Percentiles rank a stretch among this genome's conserved stretches.
Conservation (phyloP, 2,113 vertebrate genomes). For the Strix aluco region DNA sequence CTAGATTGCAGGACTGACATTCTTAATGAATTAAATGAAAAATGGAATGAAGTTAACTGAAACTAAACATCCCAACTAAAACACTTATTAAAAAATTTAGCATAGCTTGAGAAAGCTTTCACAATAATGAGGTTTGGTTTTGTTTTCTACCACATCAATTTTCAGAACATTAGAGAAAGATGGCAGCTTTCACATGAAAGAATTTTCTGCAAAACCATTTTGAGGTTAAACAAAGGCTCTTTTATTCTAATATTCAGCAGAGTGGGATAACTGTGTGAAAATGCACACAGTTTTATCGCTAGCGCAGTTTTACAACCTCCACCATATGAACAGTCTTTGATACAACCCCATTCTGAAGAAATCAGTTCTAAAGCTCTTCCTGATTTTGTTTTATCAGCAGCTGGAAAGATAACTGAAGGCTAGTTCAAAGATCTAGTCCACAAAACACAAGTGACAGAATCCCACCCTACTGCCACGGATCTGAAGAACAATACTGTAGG, state of each 20-base stretch:
- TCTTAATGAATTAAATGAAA: neutral
- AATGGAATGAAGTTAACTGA: neutral
- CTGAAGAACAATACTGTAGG: neutral
- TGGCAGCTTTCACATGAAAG: neutral
- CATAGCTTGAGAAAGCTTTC: neutral
- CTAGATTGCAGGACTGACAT: neutral
- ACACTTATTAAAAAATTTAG: neutral
- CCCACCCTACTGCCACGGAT: neutral
- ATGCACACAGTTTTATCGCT: neutral
- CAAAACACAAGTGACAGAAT: neutral
- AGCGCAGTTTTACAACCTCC: neutral
- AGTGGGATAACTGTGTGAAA: neutral
- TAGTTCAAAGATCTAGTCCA: neutral
- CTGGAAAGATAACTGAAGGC: neutral
- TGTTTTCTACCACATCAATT: neutral
- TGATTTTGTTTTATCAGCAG: neutral
- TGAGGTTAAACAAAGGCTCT: neutral
- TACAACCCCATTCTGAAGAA: neutral
- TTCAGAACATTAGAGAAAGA: neutral
- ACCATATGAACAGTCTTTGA: neutral
- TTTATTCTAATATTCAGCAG: neutral
- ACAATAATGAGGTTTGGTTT: neutral
- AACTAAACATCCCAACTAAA: neutral
- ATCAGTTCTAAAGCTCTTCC: neutral
- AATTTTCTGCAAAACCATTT: neutral